A percentile compares a stretch with the other conserved stretches of the same genome.
These are phyloP conservation scores for Sylvia borin DNA, from an alignment of 2,797 vertebrate species.

Conservation along the genomic window DNA sequence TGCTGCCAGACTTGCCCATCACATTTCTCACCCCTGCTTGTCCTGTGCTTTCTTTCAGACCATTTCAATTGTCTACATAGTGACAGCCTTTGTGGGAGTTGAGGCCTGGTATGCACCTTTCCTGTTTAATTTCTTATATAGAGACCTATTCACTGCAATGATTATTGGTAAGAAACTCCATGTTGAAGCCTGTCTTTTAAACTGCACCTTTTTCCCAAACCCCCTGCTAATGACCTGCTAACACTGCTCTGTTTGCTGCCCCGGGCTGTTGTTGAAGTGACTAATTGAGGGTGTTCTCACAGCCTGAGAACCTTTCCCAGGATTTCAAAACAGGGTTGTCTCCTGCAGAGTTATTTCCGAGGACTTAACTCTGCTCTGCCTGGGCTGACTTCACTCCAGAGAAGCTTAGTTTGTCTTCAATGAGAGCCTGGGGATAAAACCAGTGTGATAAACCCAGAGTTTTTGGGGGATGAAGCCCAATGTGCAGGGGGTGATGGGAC, in stretches of 20 bases:
- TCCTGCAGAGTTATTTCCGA: neutral
- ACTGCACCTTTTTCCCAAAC: slow-evolving; percentile 43
- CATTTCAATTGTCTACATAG: slow-evolving; percentile 94
- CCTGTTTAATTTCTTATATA: slow-evolving; percentile 89
- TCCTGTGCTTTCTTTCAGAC: slow-evolving; percentile 82
- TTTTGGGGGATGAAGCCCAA: neutral
- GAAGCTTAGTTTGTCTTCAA: neutral
- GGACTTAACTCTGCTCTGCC: neutral
- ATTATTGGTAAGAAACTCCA: slow-evolving; percentile 89
- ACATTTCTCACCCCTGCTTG: slow-evolving; percentile 11
- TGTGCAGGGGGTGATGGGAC: neutral
- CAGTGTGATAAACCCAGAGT: neutral
- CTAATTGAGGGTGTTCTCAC: neutral
- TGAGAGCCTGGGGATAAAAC: neutral
- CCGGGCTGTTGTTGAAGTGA: neutral
- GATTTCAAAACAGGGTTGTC: neutral
- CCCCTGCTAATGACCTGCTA: neutral
- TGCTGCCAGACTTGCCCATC: neutral
- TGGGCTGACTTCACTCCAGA: neutral
- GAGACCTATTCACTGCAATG: slow-evolving; percentile 95
- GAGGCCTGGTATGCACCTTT: slow-evolving; percentile 94
- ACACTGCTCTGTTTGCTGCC: neutral
- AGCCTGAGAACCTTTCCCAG: neutral
- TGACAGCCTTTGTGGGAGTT: slow-evolving; percentile 94
- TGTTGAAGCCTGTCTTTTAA: slow-evolving; percentile 75